Conservation (phyloP, 2,113 vertebrate genomes). For the Nothoprocta pentlandii region DNA sequence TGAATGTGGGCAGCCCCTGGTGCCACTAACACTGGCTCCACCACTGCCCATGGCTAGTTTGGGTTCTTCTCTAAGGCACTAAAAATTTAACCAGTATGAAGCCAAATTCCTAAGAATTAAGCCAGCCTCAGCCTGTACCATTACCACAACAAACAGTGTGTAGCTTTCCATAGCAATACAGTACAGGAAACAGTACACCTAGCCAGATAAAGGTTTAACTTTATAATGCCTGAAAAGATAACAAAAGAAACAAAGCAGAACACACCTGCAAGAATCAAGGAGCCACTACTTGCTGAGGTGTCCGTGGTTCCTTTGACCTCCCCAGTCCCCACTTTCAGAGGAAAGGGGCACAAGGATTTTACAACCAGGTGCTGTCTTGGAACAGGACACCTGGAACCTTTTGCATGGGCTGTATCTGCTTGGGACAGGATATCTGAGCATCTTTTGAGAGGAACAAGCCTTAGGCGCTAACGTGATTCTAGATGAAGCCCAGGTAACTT, state of each 20-base stretch:
- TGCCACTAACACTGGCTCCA: background rate
- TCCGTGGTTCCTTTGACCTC: background rate
- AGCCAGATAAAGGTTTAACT: background rate
- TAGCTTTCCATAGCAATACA: background rate
- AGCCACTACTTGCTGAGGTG: background rate
- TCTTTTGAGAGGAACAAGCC: background rate
- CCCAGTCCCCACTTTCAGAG: background rate
- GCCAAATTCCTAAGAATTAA: background rate
- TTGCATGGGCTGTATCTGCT: background rate
- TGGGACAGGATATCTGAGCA: background rate
- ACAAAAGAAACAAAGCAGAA: background rate
- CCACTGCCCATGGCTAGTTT: background rate
- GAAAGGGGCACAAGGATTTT: background rate
- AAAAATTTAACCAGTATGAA: background rate
- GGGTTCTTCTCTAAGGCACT: background rate
- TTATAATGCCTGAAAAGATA: background rate
- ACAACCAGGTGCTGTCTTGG: background rate
- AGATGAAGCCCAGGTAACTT: background rate
- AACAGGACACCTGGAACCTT: background rate
- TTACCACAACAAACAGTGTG: background rate
- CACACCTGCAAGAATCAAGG: background rate
- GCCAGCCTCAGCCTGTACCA: background rate
- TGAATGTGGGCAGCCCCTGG: background rate
- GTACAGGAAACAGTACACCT: background rate
- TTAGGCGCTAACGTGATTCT: background rate